Conservation (phyloP, 2,888 invertebrate genomes). For the Diaphora mendica region DNA sequence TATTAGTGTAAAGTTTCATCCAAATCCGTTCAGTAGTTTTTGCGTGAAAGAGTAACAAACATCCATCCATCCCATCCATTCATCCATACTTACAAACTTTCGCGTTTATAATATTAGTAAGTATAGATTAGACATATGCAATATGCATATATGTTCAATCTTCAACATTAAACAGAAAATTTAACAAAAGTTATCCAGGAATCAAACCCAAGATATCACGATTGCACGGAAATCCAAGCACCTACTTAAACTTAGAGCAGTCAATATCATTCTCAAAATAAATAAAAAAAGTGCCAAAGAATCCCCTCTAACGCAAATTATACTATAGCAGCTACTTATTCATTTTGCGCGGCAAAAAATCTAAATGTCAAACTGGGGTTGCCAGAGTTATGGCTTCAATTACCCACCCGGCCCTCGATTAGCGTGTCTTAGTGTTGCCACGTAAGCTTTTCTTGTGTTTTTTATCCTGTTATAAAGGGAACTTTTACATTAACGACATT, state of each 20-base stretch:
- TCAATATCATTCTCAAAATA: slow-evolving; percentile 24
- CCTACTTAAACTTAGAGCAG: neutral
- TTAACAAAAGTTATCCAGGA: neutral
- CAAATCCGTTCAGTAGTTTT: too few species aligned
- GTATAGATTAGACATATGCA: neutral
- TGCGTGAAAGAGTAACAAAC: too few species aligned
- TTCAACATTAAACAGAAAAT: neutral
- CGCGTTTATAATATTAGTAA: too few species aligned
- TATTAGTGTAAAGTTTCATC: too few species aligned
- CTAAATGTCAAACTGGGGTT: slow-evolving; percentile 84
- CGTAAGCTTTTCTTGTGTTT: slow-evolving; percentile 60
- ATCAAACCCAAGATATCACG: neutral
- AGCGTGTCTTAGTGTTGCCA: slow-evolving; percentile 82
- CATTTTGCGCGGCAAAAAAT: slow-evolving; percentile 76
- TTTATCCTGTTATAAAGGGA: slow-evolving; percentile 61
- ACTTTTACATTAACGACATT: slow-evolving; percentile 58
- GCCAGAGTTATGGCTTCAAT: slow-evolving; percentile 85
- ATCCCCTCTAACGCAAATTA: slow-evolving; percentile 70
- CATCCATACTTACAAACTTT: too few species aligned
- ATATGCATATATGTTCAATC: neutral
- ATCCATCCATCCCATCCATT: too few species aligned
- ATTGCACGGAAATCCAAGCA: neutral
- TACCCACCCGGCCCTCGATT: slow-evolving; percentile 77
- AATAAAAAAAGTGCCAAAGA: slow-evolving; percentile 57
- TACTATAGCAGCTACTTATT: slow-evolving; percentile 70